A percentile compares a stretch with the other conserved stretches of the same genome.
phyloP scores from a whole-genome alignment of 2,888 invertebrate species.

The Chirona hameri region DNA sequence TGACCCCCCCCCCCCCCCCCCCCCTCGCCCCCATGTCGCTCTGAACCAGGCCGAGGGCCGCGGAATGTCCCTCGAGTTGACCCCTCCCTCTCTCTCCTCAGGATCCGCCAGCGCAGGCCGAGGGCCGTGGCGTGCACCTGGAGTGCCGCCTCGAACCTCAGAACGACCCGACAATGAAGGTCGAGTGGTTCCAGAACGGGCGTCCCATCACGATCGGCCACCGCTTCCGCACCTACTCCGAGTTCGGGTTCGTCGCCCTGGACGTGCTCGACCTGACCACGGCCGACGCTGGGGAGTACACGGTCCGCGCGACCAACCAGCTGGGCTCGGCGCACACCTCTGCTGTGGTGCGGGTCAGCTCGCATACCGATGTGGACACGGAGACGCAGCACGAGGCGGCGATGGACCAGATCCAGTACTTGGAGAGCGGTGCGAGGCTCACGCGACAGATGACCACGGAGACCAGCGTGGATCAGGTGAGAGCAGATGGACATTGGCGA shows the following conservation, averaged over 20 bases:
- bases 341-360: constrained; percentile 69
- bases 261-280: constrained; percentile 91
- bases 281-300: constrained; percentile 94
- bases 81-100: constrained; percentile 47
- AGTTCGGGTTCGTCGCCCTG: constrained; percentile 94
- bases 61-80: no score
- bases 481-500: not conserved
- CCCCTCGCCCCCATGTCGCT: no score
- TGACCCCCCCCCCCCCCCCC: no score
- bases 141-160: constrained; percentile 90
- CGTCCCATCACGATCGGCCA: constrained; percentile 56
- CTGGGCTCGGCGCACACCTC: constrained; percentile 89
- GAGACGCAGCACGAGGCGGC: constrained; percentile 47
- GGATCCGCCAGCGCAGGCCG: constrained; percentile 77
- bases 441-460: constrained; percentile 39
- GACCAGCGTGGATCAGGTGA: constrained; percentile 33
- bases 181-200: constrained; percentile 95
- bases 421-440: constrained; percentile 43
- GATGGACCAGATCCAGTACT: constrained; percentile 45
- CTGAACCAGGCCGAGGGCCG: no score
- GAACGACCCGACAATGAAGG: constrained; percentile 93
- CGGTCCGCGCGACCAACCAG: constrained; percentile 87
- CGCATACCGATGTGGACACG: constrained; percentile 40
- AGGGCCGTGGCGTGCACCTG: constrained; percentile 84
- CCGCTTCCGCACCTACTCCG: constrained; percentile 89